A percentile compares a stretch with the other conserved stretches of the same genome.
Evolutionary conservation across 1,140 invertebrate genomes (phyloP).

Genomic region (Drosophila insularis): DNA sequence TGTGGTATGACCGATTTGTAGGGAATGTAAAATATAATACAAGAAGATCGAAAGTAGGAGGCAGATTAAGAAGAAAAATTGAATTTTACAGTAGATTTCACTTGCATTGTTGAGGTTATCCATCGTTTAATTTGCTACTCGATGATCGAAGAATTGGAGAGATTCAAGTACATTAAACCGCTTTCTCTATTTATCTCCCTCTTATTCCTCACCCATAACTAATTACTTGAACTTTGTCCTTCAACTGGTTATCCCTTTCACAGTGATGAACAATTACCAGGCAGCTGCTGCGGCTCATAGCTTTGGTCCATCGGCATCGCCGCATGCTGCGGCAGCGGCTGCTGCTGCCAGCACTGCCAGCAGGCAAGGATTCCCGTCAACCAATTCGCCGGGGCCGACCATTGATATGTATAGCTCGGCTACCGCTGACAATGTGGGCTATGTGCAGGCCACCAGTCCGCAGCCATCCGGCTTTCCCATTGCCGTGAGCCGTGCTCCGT

Average conservation of each 20-base stretch:
- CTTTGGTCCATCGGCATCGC: conserved; percentile 85
- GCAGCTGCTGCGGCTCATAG: conserved; percentile 89
- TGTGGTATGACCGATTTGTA: too few species aligned
- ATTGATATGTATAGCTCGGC: conserved; percentile 95
- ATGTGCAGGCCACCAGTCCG: conserved; percentile 95
- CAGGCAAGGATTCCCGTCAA: conserved; percentile 91
- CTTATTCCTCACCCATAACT: neutral
- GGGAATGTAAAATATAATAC: too few species aligned
- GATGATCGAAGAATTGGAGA: too few species aligned
- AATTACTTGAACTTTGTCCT: neutral
- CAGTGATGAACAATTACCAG: conserved; percentile 98
- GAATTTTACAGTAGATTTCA: too few species aligned
- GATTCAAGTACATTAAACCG: neutral
- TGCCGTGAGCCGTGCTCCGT: conserved; percentile 93
- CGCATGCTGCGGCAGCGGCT: conserved; percentile 84
- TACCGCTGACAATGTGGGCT: conserved; percentile 92
- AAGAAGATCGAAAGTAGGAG: too few species aligned
- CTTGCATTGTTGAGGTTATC: too few species aligned
- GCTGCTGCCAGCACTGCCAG: conserved; percentile 87
- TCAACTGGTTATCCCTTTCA: neutral
- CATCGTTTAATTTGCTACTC: neutral
- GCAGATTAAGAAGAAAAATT: too few species aligned
- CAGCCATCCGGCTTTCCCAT: conserved; percentile 95
- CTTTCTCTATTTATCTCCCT: neutral
- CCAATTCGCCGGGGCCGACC: conserved; percentile 92